phyloP scores from a whole-genome alignment of 2,888 invertebrate species.

The Limnephilus auricula region DNA sequence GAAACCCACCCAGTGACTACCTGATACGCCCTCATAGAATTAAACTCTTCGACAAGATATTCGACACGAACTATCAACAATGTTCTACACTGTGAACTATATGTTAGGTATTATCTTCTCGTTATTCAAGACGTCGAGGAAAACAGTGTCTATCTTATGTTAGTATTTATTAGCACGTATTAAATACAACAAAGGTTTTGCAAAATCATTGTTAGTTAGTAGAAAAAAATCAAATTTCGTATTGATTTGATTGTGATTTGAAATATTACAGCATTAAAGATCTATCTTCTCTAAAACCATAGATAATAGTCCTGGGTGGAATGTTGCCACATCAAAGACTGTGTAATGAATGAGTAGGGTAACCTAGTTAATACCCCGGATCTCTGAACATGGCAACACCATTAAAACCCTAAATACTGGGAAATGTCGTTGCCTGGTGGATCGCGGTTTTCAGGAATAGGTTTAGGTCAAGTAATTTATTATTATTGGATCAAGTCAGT shows the following conservation, averaged over 20 bases:
- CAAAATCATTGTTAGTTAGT: too few relatives aligned
- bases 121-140: not conserved
- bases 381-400: slow-evolving; percentile 35
- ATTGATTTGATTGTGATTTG: not conserved
- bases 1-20: not conserved
- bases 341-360: slow-evolving; percentile 33
- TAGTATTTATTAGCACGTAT: not conserved
- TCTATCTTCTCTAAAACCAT: not conserved
- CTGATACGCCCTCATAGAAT: not conserved
- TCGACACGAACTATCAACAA: not conserved
- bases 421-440: not conserved
- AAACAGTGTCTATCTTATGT: not conserved
- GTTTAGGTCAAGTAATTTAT: not conserved
- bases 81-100: not conserved
- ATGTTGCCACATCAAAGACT: slow-evolving; percentile 22
- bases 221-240: not conserved
- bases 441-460: not conserved
- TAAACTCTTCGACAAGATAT: not conserved
- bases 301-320: not conserved
- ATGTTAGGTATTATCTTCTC: not conserved
- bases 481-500: not conserved
- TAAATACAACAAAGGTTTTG: not conserved
- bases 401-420: slow-evolving; percentile 26
- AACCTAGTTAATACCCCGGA: slow-evolving; percentile 28
- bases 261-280: not conserved